A percentile compares a stretch with the other conserved stretches of the same genome.
phyloP scores from a whole-genome alignment of 1,140 invertebrate genomes.

The Drosophila sturtevanti region DNA sequence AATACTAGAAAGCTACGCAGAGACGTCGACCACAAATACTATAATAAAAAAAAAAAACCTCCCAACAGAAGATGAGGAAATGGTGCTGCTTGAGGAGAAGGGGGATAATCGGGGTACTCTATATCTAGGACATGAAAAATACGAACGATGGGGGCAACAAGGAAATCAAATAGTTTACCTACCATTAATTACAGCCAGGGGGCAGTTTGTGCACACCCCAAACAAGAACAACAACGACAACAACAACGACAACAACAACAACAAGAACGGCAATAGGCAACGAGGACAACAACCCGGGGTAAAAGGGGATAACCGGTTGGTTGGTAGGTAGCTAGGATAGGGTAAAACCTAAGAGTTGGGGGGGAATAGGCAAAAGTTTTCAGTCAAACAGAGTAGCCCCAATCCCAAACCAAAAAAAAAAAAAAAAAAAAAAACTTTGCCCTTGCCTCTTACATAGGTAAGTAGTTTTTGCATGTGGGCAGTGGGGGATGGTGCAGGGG shows the following conservation, averaged over 20 bases:
- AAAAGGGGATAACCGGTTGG: background rate
- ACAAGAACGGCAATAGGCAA: too few relatives aligned
- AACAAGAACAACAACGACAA: constrained; percentile 11
- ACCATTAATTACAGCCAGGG: constrained; percentile 62
- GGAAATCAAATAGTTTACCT: constrained; percentile 67
- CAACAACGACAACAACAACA: constrained; percentile 1
- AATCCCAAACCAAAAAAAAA: background rate
- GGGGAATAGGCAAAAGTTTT: constrained; percentile 15
- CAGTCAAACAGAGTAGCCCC: constrained; percentile 21
- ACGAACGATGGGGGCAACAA: constrained; percentile 35
- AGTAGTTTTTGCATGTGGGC: background rate
- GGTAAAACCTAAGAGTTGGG: background rate
- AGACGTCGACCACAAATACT: constrained; percentile 4
- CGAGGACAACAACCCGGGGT: constrained; percentile 8
- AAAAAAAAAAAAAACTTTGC: constrained; percentile 47
- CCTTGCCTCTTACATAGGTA: constrained; percentile 19
- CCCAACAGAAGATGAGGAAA: background rate
- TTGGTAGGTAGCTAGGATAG: background rate
- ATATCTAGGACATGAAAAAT: constrained; percentile 33
- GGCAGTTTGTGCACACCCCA: constrained; percentile 45
- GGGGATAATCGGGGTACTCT: background rate
- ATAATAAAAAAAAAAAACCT: constrained; percentile 2
- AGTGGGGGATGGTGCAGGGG: background rate
- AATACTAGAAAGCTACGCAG: constrained; percentile 7
- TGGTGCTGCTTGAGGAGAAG: background rate